A percentile compares a stretch with the other conserved stretches of the same genome.
phyloP scores from a whole-genome alignment of 2,888 invertebrate species.

The Erebia ligea region DNA sequence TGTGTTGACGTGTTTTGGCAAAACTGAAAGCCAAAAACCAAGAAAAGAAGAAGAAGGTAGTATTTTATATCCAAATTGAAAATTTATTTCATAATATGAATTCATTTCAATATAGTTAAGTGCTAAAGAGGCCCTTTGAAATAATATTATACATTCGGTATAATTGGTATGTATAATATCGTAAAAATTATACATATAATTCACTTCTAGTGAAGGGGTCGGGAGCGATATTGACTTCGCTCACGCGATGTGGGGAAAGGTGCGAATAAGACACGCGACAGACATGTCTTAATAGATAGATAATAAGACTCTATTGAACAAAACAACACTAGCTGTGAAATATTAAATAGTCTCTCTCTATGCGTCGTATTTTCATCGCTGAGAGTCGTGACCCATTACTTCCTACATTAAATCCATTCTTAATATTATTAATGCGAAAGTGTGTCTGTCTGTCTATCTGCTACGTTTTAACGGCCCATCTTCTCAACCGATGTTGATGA shows the following conservation, averaged over 20 bases:
- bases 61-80: background rate
- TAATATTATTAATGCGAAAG: too few relatives aligned
- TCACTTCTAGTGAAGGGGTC: conserved; percentile 57
- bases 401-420: too few relatives aligned
- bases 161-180: conserved; percentile 67
- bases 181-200: conserved; percentile 54
- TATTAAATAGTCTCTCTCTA: too few relatives aligned
- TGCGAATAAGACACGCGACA: conserved; percentile 37
- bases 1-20: too few relatives aligned
- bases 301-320: background rate
- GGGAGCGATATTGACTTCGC: conserved; percentile 59
- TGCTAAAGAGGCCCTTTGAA: background rate
- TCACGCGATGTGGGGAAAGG: conserved; percentile 46
- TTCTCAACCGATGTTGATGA: too few relatives aligned
- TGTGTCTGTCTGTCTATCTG: too few relatives aligned
- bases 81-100: background rate
- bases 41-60: too few relatives aligned
- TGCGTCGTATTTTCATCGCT: too few relatives aligned
- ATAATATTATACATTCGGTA: conserved; percentile 41
- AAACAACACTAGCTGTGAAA: background rate
- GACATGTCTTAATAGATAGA: conserved; percentile 15
- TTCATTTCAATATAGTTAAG: background rate
- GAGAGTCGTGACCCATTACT: too few relatives aligned
- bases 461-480: too few relatives aligned
- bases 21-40: too few relatives aligned